Base-by-base conservation (phyloP, 2,797 vertebrate genomes). In the Botia almorhae region DNA sequence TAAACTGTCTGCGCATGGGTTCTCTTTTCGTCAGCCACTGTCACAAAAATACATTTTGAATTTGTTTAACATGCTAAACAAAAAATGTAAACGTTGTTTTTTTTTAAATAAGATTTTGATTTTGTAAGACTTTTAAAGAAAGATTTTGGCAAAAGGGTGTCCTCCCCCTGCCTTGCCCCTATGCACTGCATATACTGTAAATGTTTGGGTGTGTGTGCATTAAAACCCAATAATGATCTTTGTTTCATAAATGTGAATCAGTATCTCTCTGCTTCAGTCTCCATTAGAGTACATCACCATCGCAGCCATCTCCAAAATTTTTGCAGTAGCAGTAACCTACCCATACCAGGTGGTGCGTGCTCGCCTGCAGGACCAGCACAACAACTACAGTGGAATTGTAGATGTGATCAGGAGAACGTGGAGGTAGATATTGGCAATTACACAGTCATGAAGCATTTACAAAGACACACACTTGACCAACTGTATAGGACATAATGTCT, bases 361-460 rank as follows among this genome's bases (percentile, higher is more conserved):
- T 69, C 93, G 95, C 67, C 93, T 96, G 60, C 95, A 96, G 85
- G 95, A 96, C 87, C 95, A 96, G 72, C 95, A 96, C 72, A 94
- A 94, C 75, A 87, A 74, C 0, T 96, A 96, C 33, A 85, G 79
- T 0, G 95, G 95, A 17, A 89, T 95, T 3, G 74, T 84, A 1
- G 94, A 96, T 76, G 95, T 96, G 14, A 90, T 96, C 64, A 7
- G 0, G 50, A 93, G 90, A 86, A 96, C 95, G 0, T 96, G 94
- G 94, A 95, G 95, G 95, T 96, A 75, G 13, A 26, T 61, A 3
- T 11, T 29, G 50, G 16, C 50, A 51, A 11, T 17, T 14, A 16
- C 16, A 16, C 48, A 16, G 14, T 51, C 14, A 51, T 51, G 16
- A 5, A 51, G 16, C 51, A 10, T 46, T 46, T 11, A 46, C 10